Conservation (phyloP, 2,888 invertebrate genomes). For the Andrena camellia region DNA sequence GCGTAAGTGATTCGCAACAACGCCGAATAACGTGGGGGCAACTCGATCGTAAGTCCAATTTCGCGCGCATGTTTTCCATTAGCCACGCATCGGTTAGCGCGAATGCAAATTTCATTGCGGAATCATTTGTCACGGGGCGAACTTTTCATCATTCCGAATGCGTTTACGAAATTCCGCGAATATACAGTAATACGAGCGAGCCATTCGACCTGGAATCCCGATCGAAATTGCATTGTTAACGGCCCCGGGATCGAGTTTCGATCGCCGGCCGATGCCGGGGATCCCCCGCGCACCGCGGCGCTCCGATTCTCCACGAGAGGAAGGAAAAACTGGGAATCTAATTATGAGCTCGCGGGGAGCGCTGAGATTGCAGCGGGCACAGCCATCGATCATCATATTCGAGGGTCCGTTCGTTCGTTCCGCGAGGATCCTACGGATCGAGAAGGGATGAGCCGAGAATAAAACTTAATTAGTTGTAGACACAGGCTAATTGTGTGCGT, state of each 20-base stretch:
- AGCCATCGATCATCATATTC: conserved; percentile 32
- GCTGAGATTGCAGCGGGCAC: not conserved
- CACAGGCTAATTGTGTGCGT: not conserved
- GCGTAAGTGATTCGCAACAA: conserved; percentile 35
- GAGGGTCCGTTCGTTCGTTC: conserved; percentile 1
- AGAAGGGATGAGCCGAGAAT: not conserved
- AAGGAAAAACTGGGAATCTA: conserved; percentile 12
- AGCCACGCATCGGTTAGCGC: conserved; percentile 45
- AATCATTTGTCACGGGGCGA: conserved; percentile 50
- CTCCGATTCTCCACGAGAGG: conserved; percentile 1
- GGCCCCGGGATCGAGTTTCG: conserved; percentile 27
- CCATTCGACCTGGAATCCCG: conserved; percentile 12
- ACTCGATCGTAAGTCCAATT: conserved; percentile 50
- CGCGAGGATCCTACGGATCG: not conserved
- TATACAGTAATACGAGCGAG: not conserved
- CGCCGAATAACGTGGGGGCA: conserved; percentile 22
- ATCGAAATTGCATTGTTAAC: conserved; percentile 43
- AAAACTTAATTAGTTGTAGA: conserved; percentile 41
- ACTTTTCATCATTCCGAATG: conserved; percentile 51
- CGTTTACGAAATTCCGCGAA: conserved; percentile 29
- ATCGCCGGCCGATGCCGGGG: not conserved
- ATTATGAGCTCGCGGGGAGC: conserved; percentile 20
- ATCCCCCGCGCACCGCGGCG: not conserved
- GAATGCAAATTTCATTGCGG: conserved; percentile 53
- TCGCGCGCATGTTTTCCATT: conserved; percentile 51